These are phyloP conservation scores for Lates japonicus DNA, from an alignment of 2,797 vertebrate genomes.

Conservation along the genomic window DNA sequence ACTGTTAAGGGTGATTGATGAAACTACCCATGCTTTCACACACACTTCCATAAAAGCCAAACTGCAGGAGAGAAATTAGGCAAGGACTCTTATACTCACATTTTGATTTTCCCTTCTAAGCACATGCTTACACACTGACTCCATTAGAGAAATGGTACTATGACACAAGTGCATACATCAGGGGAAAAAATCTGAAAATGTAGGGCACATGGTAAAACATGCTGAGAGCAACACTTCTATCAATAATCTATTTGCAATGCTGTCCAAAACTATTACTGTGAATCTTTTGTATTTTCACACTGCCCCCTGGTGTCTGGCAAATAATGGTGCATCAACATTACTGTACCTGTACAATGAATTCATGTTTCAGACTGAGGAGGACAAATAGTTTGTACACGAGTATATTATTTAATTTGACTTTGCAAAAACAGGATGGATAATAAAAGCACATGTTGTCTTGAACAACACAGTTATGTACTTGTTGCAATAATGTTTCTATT, in stretches of 20 bases:
- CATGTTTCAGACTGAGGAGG: background rate
- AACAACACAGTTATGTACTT: constrained; percentile 17
- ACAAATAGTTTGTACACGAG: background rate
- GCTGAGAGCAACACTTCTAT: constrained; percentile 16
- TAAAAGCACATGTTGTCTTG: constrained; percentile 32
- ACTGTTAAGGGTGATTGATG: background rate
- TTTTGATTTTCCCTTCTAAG: constrained; percentile 30
- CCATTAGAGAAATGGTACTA: background rate
- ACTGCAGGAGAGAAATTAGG: background rate
- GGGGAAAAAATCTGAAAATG: constrained; percentile 38
- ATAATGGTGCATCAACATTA: constrained; percentile 18
- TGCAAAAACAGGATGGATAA: constrained; percentile 50
- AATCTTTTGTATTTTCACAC: constrained; percentile 4
- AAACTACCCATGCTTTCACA: constrained; percentile 2
- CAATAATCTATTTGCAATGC: constrained; percentile 18
- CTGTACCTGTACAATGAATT: background rate
- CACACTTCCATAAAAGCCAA: background rate
- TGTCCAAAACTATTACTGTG: background rate
- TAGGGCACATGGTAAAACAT: constrained; percentile 47
- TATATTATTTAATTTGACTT: constrained; percentile 62
- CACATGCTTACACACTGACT: constrained; percentile 1
- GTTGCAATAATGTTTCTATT: constrained; percentile 33
- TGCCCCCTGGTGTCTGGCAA: constrained; percentile 63
- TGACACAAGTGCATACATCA: constrained; percentile 49
- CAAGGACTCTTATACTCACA: background rate